phyloP scores from a whole-genome alignment of 2,113 vertebrate genomes.

The Emydocephalus ijimae region DNA sequence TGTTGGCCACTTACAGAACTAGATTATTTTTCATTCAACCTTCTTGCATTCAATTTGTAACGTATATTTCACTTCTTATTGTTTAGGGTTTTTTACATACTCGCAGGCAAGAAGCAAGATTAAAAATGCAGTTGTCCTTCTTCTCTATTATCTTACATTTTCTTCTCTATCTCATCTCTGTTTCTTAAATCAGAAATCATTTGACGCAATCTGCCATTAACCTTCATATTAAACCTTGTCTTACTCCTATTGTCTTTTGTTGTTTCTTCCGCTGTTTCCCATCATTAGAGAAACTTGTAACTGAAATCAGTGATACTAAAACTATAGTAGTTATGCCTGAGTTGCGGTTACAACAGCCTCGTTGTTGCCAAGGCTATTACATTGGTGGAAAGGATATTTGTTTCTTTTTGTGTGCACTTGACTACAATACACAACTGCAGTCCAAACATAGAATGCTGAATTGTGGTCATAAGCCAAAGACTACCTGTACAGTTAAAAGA shows the following conservation, averaged over 20 bases:
- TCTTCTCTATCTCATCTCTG: not conserved
- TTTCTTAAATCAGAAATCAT: not conserved
- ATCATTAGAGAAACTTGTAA: not conserved
- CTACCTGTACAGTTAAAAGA: not conserved
- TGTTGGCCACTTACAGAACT: not conserved
- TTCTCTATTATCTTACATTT: too few species aligned
- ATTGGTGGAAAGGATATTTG: not conserved
- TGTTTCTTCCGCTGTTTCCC: not conserved
- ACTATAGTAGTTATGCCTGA: not conserved
- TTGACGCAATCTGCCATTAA: not conserved
- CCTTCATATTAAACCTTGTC: not conserved
- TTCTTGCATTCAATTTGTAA: not conserved
- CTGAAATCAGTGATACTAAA: not conserved
- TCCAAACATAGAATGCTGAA: not conserved
- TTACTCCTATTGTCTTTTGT: not conserved
- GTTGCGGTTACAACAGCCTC: slow-evolving; percentile 23
- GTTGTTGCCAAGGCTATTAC: slow-evolving; percentile 12
- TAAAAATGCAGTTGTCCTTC: not conserved
- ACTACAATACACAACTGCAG: not conserved
- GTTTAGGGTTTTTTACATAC: not conserved
- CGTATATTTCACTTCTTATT: not conserved
- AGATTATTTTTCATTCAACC: not conserved
- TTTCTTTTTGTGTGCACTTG: not conserved
- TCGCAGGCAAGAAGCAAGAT: not conserved
- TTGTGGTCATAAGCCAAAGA: not conserved